Evolutionary conservation across 2,888 invertebrate species (phyloP), one percentile per base, ranked within the genome.

Genomic region (Apoda limacodes): DNA sequence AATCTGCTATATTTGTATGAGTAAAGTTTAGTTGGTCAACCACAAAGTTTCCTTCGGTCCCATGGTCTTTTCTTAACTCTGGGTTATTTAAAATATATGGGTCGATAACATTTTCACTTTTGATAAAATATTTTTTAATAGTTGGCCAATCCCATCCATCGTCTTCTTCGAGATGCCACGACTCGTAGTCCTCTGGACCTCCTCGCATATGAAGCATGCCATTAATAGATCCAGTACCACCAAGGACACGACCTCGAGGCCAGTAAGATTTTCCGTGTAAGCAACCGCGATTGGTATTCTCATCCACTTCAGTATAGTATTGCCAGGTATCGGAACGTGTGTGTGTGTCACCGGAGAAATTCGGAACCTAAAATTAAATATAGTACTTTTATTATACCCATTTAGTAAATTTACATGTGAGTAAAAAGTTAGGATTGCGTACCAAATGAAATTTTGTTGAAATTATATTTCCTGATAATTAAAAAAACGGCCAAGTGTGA

Each of bases 1-100:
- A 62, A 10, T 74, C 57, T 14, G 51, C 57, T 34, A 76, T 50
- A n/a, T 60, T 56, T 7, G 50, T 44, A 32, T 74, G 62, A 0
- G 75, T 71, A 12, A 56, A 71, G 34, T 78, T 78, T 0, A 83
- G 57, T 47, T 80, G 64, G 45, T 83, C 81, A 4, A 85, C 60
- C 11, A 75, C 54, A 35, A 82, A 68, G 36, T 78, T 74, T 13
- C 85, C 85, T 17, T 78, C 70, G 1, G 64, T 67, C 0, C 82
- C 82, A 31, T 82, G 75, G 34, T 78, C 55, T 38, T 67, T 52
- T 32, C 43, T 40, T 23, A 76, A 41, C 28, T 65, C 48, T 4
- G 69, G 64, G 30, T 72, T 60, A 15, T 65, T 67, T 2, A 68
- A 43, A 33, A 78, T 78, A 12, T 48, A 55, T 0, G 75, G 74